phyloP scores from a whole-genome alignment of 2,797 vertebrate genomes.

The Paratrypauchen microcephalus region DNA sequence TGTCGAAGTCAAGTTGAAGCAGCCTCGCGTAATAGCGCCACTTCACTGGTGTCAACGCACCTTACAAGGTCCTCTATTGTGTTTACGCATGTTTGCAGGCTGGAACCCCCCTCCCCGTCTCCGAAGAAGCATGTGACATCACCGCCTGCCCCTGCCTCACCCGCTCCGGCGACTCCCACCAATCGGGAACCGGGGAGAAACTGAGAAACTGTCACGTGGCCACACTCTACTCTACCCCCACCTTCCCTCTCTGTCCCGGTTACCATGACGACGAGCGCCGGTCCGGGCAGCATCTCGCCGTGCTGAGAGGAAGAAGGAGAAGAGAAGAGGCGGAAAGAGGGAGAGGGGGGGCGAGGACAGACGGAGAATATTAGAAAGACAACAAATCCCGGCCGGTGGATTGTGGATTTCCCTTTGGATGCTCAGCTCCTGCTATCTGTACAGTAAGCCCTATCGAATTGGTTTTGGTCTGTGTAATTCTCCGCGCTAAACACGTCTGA shows the following conservation, averaged over 20 bases:
- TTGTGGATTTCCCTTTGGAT: conserved; percentile 41
- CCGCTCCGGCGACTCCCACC: conserved; percentile 42
- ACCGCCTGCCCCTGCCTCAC: conserved; percentile 37
- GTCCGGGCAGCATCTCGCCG: conserved; percentile 81
- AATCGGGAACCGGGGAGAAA: conserved; percentile 48
- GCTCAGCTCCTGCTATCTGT: conserved; percentile 29
- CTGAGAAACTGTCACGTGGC: conserved; percentile 63
- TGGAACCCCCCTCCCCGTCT: conserved; percentile 54
- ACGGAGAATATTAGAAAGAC: conserved; percentile 41
- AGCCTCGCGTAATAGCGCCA: conserved; percentile 16
- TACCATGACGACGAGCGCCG: conserved; percentile 75
- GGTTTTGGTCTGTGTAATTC: conserved; percentile 13
- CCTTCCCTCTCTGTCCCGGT: conserved; percentile 49
- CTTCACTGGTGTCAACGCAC: conserved; percentile 33
- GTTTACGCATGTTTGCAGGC: conserved; percentile 51
- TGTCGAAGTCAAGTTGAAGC: conserved; percentile 21
- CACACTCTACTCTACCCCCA: conserved; percentile 17
- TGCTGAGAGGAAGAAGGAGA: conserved; percentile 59
- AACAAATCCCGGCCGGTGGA: conserved; percentile 36
- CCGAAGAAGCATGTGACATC: conserved; percentile 60
- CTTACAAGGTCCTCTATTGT: conserved; percentile 61
- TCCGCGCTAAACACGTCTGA: conserved; percentile 1
- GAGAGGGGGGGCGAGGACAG: conserved; percentile 13
- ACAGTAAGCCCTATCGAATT: conserved; percentile 61
- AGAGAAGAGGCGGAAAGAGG: conserved; percentile 1